Base-by-base conservation (phyloP, 2,797 vertebrate species). In the Otolemur crassicaudatus region DNA sequence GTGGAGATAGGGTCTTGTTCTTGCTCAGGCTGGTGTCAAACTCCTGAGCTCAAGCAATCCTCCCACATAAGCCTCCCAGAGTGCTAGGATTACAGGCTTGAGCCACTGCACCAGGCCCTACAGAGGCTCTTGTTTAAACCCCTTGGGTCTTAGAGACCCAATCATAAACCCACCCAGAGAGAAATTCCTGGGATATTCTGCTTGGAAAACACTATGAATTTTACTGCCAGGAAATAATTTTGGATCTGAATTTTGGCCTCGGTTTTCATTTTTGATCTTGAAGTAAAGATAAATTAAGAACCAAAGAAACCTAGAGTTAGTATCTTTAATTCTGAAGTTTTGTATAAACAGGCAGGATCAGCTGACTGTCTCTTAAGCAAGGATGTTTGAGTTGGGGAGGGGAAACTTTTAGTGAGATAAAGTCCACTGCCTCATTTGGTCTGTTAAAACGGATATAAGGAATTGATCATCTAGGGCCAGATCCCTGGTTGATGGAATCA, bases 141-240 rank as follows among this genome's bases (percentile, higher is more conserved):
- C 27, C 16, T 63, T 73, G 46, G 27, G 37, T 40, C 37, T 87
- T 25, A 73, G 46, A 61, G 53, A 73, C 13, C 22, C 37, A 67
- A 13, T 80, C 49, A 61, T 25, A 84, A 72, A 81, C 53, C 53
- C 53, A 23, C 5, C 27, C 10, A 61, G 40, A 81, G 13, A 67
- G 49, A 73, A 83, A 91, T 0, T 3, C 12, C 17, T 84, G n/a
- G 14, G 17, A 72, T 65, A 5, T 87, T 29, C 61, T 91, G 2
- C 16, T 91, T 95, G 8, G 77, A 84, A 90, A 96, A 79, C 1
- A 63, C 46, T 84, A 73, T 10, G 2, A 60, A 79, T 81, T 92
- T 94, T 84, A 20, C 17, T 75, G 17, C 17, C 40, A 92, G 75
- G 25, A 95, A 93, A 87, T 91, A 88, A 84, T 4, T 89, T 94